These are phyloP conservation scores for Chloroceryle inda DNA, from an alignment of 2,797 vertebrate genomes.

Conservation along the genomic window DNA sequence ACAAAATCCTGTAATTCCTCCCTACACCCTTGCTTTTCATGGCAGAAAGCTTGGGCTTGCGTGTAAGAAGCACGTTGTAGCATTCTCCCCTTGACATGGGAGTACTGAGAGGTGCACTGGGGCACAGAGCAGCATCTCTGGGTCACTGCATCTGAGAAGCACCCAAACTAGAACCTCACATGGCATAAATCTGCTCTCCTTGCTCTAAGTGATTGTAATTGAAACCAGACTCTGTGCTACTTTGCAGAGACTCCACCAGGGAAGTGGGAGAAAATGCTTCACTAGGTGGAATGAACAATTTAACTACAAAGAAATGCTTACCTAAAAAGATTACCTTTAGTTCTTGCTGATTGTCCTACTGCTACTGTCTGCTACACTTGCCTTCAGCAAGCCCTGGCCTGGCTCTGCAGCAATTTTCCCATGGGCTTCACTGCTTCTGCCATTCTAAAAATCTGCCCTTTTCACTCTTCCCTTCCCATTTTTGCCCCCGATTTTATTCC, in stretches of 20 bases:
- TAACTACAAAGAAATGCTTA: neutral
- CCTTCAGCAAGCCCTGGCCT: neutral
- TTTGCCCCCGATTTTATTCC: neutral
- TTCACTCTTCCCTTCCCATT: neutral
- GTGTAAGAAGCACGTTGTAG: rapidly evolving
- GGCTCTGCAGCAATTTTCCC: neutral
- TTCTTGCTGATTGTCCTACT: neutral
- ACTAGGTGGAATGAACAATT: neutral
- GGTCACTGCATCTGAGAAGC: neutral
- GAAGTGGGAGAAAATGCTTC: neutral
- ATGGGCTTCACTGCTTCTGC: neutral
- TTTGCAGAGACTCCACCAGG: neutral
- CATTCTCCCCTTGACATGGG: rapidly evolving
- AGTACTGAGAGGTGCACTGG: neutral
- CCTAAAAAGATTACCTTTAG: neutral
- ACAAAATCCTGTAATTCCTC: neutral
- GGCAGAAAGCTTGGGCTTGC: neutral
- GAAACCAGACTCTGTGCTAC: neutral
- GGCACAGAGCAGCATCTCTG: neutral
- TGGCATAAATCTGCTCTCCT: neutral
- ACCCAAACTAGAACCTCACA: rapidly evolving
- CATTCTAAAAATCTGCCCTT: neutral
- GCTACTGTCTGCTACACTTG: neutral
- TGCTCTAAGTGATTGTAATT: rapidly evolving
- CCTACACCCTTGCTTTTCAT: neutral